Evolutionary conservation across 1,140 invertebrate genomes (phyloP).

Genomic region (Platyura marginata): DNA sequence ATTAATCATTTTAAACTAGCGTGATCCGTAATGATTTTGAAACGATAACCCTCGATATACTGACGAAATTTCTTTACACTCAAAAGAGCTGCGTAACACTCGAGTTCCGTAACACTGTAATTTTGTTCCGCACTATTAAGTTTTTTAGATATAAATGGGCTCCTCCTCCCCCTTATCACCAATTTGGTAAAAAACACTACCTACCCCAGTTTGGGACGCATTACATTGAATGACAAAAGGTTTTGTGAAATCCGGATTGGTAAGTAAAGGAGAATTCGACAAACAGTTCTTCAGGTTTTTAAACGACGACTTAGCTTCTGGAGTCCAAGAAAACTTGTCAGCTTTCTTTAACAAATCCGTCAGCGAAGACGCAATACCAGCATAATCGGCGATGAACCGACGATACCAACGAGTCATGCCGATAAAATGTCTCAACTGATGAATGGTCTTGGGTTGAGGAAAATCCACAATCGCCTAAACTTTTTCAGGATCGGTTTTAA

Average conservation of each 20-base stretch:
- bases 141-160: neutral
- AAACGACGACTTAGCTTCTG: neutral
- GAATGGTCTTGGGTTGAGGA: slow-evolving; percentile 5
- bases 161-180: no score
- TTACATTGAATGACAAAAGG: slow-evolving; percentile 9
- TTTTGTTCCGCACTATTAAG: neutral
- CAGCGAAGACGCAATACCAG: slow-evolving; percentile 13
- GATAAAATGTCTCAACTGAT: slow-evolving; percentile 7
- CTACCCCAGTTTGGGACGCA: slow-evolving; percentile 7
- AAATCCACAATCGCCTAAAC: slow-evolving; percentile 4
- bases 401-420: slow-evolving; percentile 17
- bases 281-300: neutral
- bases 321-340: slow-evolving; percentile 8
- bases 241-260: slow-evolving; percentile 6
- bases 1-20: slow-evolving; percentile 25
- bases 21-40: slow-evolving; percentile 29
- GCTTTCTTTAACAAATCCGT: slow-evolving; percentile 9
- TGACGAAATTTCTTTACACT: slow-evolving; percentile 23
- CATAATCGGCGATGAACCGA: slow-evolving; percentile 19
- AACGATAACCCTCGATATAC: slow-evolving; percentile 24
- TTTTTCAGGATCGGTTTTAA: slow-evolving; percentile 5
- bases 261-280: slow-evolving; percentile 5
- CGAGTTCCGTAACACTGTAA: slow-evolving; percentile 18
- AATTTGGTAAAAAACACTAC: slow-evolving; percentile 7
- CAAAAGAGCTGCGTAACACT: slow-evolving; percentile 26